Base-by-base conservation (phyloP, 2,888 invertebrate species). In the Branchipolynoe longqiensis region DNA sequence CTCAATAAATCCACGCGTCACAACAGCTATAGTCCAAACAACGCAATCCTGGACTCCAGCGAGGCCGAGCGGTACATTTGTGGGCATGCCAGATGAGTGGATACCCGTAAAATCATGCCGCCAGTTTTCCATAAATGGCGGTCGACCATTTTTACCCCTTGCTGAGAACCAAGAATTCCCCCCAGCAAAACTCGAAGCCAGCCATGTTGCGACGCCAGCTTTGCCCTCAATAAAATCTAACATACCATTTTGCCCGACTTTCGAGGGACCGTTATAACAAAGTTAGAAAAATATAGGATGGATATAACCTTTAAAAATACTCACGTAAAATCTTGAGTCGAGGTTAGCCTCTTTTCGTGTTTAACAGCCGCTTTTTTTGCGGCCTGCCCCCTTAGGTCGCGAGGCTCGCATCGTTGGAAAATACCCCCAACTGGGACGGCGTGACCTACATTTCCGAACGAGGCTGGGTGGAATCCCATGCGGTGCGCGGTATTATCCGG, bases 341-440 rank as follows among this genome's bases (percentile, higher is more conserved):
- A 48, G 18, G 18, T 41, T 22, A 18, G 78, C 54, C 48, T 78
- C 48, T 78, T 78, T 78, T 78, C 48, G 54, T 48, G 78, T 41
- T 54, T 78, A 78, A 48, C 54, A 28, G 25, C 31, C 14, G 78
- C 48, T 78, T 78, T 78, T 78, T 78, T 78, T 78, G 78, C 78
- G 28, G 78, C 78, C 33, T 33, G 41, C 33, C 73, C 78, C 73
- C 73, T n/a, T 69, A 78, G 78, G 78, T 78, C 78, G 78, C 41
- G 41, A 78, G 78, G 78, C 78, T 78, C 78, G 69, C 78, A 78
- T 78, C 41, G 41, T 33, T 28, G 78, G 78, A 78, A 78, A 78
- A 78, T 84, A 84, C 84, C 84, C 84, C 84, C 84, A 84, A 84
- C 84, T 84, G 84, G 84, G 84, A 28, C 84, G 64, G 12, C 1